Evolutionary conservation across 2,888 invertebrate genomes (phyloP).

Genomic region (Ctena decussata): DNA sequence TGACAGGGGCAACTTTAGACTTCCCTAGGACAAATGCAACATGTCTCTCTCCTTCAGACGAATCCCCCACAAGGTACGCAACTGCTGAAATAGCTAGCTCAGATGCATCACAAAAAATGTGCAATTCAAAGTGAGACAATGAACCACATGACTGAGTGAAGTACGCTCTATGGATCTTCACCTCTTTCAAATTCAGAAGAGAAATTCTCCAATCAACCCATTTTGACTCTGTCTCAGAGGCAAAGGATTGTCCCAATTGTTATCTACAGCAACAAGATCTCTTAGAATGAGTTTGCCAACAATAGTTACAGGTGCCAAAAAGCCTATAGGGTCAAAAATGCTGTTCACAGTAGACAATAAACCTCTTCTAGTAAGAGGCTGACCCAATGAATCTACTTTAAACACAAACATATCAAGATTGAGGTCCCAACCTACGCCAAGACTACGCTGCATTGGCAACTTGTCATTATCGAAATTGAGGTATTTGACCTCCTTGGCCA

Average conservation of each 20-base stretch:
- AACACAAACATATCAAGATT: constrained; percentile 49
- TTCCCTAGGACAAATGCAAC: constrained; percentile 61
- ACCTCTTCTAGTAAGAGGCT: constrained; percentile 52
- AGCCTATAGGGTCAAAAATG: constrained; percentile 63
- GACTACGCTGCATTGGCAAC: constrained; percentile 24
- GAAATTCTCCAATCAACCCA: constrained; percentile 18
- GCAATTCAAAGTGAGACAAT: background rate
- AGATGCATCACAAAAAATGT: constrained; percentile 47
- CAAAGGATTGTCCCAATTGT: constrained; percentile 25
- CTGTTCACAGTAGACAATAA: constrained; percentile 56
- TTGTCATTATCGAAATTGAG: constrained; percentile 5
- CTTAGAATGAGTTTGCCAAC: constrained; percentile 54
- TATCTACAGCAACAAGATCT: constrained; percentile 27
- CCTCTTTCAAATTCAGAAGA: background rate
- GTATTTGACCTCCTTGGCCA: constrained; percentile 11
- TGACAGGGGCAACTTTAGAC: constrained; percentile 53
- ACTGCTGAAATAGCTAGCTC: constrained; percentile 3
- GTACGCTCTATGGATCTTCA: background rate
- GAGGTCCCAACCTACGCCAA: constrained; percentile 49
- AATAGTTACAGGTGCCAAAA: constrained; percentile 51
- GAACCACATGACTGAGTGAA: background rate
- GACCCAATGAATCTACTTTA: constrained; percentile 7
- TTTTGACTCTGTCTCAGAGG: background rate
- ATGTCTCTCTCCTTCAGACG: background rate
- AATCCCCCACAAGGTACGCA: constrained; percentile 13